Percentiles rank a stretch among this genome's conserved stretches.
Conservation (phyloP, 1,140 invertebrate genomes). For the Hycleus phaleratus region DNA sequence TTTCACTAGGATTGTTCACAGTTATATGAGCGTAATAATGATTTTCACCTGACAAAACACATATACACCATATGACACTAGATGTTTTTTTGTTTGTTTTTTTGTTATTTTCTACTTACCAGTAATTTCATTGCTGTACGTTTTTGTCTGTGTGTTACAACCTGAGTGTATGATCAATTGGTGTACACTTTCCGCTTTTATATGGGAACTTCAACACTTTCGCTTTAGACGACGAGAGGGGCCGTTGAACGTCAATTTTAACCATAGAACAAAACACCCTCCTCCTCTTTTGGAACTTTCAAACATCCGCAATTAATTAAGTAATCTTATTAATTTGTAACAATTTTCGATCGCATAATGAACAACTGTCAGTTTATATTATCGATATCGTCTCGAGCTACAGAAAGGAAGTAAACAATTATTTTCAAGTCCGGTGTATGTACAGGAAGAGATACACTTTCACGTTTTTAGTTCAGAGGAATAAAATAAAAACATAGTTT, state of each 20-base stretch:
- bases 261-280: constrained; percentile 15
- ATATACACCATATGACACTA: not conserved
- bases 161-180: constrained; percentile 21
- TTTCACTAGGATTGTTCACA: no score
- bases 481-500: no score
- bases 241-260: no score
- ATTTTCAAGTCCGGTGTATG: no score
- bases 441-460: no score
- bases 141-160: constrained; percentile 10
- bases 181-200: constrained; percentile 11
- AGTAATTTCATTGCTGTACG: constrained; percentile 31
- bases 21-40: not conserved
- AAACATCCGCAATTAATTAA: constrained; percentile 7
- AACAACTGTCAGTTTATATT: not conserved
- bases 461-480: no score
- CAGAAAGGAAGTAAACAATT: not conserved
- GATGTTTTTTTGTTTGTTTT: not conserved
- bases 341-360: not conserved
- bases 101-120: constrained; percentile 26
- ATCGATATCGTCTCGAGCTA: not conserved
- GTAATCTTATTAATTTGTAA: not conserved
- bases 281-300: constrained; percentile 20
- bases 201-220: constrained; percentile 26
- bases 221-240: constrained; percentile 11
- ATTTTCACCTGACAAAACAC: constrained; percentile 1